Evolutionary conservation across 2,797 vertebrate species (phyloP), one percentile per base, ranked within the genome.

Genomic region (Sebastes aleutianus): DNA sequence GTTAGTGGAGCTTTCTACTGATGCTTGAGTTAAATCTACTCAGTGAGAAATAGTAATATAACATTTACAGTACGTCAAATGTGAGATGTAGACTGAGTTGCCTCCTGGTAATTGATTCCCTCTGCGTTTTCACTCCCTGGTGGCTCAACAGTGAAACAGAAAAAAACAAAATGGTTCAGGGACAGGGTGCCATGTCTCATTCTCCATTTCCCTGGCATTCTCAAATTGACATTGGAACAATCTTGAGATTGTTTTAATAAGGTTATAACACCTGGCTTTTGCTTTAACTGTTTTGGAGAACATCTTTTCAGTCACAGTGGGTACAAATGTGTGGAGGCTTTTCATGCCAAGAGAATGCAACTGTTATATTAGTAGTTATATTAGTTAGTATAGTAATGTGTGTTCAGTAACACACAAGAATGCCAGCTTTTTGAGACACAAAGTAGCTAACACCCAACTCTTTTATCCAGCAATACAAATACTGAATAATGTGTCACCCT

Each of bases 401-500:
- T 56, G 81, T 76, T 53, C 47, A 69, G 69, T 76, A 31, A 68
- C 56, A 68, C 87, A 85, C 88, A 81, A 71, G 58, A 67, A 53
- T 34, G 87, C 81, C 88, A 87, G 76, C 80, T 81, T 76, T 50
- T 72, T 36, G 70, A 81, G 56, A 91, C 70, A n/a, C 70, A 18
- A 64, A 76, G 87, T 83, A 88, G 85, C 72, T 64, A 39, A 68
- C 65, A 58, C 56, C 71, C 80, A 68, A 65, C 73, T 85, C 72
- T 74, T 69, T 89, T 88, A 62, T 50, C 84, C 86, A 95, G 93
- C 93, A 95, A 95, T 95, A 95, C 88, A 74, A 78, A 83, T 64
- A 77, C 47, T 64, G 34, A 75, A 66, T 71, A 79, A 72, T 16
- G 72, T 78, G 70, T 83, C 62, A 14, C 87, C 86, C 78, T 90